These are phyloP conservation scores for Tridacna gigas DNA, from an alignment of 2,888 invertebrate species.

Conservation along the genomic window DNA sequence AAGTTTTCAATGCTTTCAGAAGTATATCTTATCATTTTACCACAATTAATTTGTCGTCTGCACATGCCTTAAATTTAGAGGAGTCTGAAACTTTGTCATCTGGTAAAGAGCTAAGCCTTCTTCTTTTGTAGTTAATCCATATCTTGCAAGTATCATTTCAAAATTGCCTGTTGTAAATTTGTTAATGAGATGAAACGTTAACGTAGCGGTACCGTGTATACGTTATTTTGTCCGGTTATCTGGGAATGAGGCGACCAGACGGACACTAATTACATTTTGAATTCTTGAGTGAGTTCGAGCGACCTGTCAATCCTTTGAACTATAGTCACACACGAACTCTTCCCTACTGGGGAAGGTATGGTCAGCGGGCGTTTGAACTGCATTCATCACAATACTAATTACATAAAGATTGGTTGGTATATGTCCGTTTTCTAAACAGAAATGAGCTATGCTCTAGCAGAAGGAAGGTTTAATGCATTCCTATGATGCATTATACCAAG, in stretches of 20 bases:
- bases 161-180: too few relatives aligned
- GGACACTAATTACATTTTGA: slow-evolving; percentile 19
- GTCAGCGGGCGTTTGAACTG: slow-evolving; percentile 20
- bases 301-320: neutral
- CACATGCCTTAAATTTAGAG: too few relatives aligned
- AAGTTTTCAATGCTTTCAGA: too few relatives aligned
- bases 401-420: neutral
- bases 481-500: too few relatives aligned
- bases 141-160: too few relatives aligned
- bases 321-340: slow-evolving; percentile 3
- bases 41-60: too few relatives aligned
- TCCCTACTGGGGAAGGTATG: slow-evolving; percentile 17
- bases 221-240: slow-evolving; percentile 21
- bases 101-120: too few relatives aligned
- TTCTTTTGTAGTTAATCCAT: too few relatives aligned
- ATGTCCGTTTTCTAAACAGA: neutral
- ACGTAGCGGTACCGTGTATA: slow-evolving; percentile 5
- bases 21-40: too few relatives aligned
- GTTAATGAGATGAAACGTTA: neutral
- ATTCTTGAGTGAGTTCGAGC: neutral
- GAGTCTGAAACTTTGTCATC: too few relatives aligned
- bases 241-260: slow-evolving; percentile 3
- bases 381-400: neutral
- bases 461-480: too few relatives aligned
- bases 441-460: too few relatives aligned